Base-by-base conservation (phyloP, 1,140 invertebrate genomes). In the Pseudobourletiella spinata region DNA sequence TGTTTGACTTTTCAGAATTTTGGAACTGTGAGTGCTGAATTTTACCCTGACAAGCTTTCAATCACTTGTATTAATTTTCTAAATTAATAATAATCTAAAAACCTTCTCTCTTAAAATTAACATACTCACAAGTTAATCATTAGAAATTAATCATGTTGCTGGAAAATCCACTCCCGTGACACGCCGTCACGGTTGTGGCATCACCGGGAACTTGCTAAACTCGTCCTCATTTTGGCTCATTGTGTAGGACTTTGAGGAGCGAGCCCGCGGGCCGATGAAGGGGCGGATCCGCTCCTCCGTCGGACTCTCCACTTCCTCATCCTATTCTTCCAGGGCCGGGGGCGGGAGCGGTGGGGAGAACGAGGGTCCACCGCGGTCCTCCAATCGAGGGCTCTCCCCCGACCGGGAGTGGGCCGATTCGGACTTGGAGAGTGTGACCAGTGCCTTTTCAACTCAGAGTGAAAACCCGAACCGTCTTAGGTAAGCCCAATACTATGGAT, bases 381-480 rank as follows among this genome's bases (percentile, higher is more conserved):
- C n/a, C 32, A 63, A 61, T 28, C 56, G 68, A 42, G 55, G 63
- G n/a, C 57, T 65, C 24, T 70, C 69, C 18, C 69, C 69, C n/a
- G 69, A 71, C 29, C 43, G 69, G 29, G 85, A 86, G 73, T 83
- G 84, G 64, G 85, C 82, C 16, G 89, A 91, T 76, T 91, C 88
- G 60, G 89, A 93, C 73, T 87, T 92, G 78, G 90, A 93, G 76
- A 90, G 87, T 70, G 86, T 90, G 58, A 71, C 71, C 59, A 91
- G 89, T 81, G 87, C 89, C 72, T 91, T 92, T 76, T 91, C 89
- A 70, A 93, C 89, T 59, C 90, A 93, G 76, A 91, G 88, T 69
- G 90, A 93, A 79, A 70, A 70, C 55, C 68, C 68, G n/a, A 74
- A 82, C 70, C 78, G 77, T 70, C 76, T 83, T 71, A 84, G 84